These are phyloP conservation scores for Sus scrofa DNA, from an alignment of 2,113 vertebrate species.

Conservation along the genomic window DNA sequence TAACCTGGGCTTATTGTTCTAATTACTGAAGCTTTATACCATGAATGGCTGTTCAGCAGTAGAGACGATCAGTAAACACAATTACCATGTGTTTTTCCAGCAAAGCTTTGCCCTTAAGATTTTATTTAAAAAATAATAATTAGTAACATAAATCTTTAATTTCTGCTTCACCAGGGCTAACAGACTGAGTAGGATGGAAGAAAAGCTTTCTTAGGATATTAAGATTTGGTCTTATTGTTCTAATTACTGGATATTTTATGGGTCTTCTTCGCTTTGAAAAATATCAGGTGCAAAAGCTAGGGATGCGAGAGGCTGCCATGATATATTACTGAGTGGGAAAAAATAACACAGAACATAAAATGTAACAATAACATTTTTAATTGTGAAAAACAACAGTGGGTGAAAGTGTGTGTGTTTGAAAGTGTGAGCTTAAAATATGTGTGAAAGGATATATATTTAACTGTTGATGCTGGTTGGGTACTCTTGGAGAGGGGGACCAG, in stretches of 20 bases:
- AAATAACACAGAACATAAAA: background rate
- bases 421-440: background rate
- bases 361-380: background rate
- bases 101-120: conserved; percentile 74
- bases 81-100: conserved; percentile 70
- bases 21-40: conserved; percentile 79
- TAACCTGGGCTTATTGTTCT: conserved; percentile 84
- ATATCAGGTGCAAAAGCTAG: background rate
- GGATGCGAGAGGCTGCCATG: background rate
- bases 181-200: background rate
- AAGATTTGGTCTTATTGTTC: conserved; percentile 27
- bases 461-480: background rate
- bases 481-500: background rate
- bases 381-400: background rate
- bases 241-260: background rate
- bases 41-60: conserved; percentile 52
- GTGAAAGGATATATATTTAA: background rate
- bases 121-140: conserved; percentile 83
- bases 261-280: conserved; percentile 1
- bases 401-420: background rate
- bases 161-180: conserved; percentile 69
- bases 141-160: conserved; percentile 80
- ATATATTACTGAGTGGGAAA: conserved; percentile 35
- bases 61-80: conserved; percentile 72
- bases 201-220: conserved; percentile 1